Evolutionary conservation across 2,888 invertebrate species (phyloP), one percentile per base, ranked within the genome.

Genomic region (Mythimna vitellina): DNA sequence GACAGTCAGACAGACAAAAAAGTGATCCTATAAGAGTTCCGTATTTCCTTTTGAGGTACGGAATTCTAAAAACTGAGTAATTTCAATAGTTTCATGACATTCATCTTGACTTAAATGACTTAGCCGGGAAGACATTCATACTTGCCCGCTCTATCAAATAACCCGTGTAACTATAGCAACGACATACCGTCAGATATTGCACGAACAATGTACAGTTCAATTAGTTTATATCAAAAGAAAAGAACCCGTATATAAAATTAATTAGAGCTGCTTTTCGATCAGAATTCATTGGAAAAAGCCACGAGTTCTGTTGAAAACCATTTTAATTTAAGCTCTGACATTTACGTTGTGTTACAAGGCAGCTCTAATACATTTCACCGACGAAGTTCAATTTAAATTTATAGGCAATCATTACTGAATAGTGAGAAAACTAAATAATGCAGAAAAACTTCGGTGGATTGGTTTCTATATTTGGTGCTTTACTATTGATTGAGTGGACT

Each of bases 331-430:
- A 54, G 10, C 20, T n/a, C 68, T 54, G 54, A 35, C 22, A 49
- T 71, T 73, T 25, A 22, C 6, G 56, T 42, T 32, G 6, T 14
- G 38, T 32, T 14, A n/a, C 54, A 35, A 35, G 25, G 32, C 20
- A 42, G 29, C 57, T 60, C 22, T 35, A 46, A 54, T 60, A 5
- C 9, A 57, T 63, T 32, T 49, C 14, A 51, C 14, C 10, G 42
- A 7, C 8, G 20, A 62, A 51, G 38, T 25, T 49, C n/a, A 51
- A 67, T 67, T 67, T 25, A 22, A 51, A 66, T 58, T 58, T 54
- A 53, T 22, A 65, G 35, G 57, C 22, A 53, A 12, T 25, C 17
- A 32, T 60, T 49, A 22, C n/a, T 25, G 42, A 53, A 63, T 46
- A n/a, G 53, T 54, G 9, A 69, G 53, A 61, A 46, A 46, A 69